phyloP scores from a whole-genome alignment of 2,113 vertebrate genomes.

The Oenanthe melanoleuca region DNA sequence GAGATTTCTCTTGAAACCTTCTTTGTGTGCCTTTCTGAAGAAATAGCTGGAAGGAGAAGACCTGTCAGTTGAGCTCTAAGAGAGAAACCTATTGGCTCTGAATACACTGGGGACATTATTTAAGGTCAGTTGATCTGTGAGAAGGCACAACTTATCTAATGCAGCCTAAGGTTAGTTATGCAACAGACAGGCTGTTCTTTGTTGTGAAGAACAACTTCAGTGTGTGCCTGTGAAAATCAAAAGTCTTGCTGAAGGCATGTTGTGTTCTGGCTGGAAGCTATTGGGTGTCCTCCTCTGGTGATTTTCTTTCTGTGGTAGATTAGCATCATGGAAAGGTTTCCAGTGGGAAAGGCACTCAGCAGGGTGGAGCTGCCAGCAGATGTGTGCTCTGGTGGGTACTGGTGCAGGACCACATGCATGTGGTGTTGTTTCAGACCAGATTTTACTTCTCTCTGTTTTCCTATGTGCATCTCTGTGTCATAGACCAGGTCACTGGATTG shows the following conservation, averaged over 20 bases:
- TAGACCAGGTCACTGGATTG: neutral
- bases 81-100: conserved; percentile 55
- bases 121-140: conserved; percentile 68
- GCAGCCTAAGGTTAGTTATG: conserved; percentile 65
- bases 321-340: neutral
- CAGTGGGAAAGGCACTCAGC: neutral
- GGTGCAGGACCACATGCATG: neutral
- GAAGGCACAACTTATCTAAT: conserved; percentile 59
- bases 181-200: conserved; percentile 52
- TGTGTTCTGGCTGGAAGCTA: conserved; percentile 45
- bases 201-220: conserved; percentile 50
- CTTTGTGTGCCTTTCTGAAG: conserved; percentile 38
- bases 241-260: conserved; percentile 36
- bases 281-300: conserved; percentile 26
- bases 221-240: conserved; percentile 53
- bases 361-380: neutral
- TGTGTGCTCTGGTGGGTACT: neutral
- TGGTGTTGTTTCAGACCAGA: neutral
- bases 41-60: conserved; percentile 66
- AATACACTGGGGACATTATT: conserved; percentile 66
- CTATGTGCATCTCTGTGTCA: neutral
- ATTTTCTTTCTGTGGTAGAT: neutral
- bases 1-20: conserved; percentile 45
- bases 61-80: conserved; percentile 48
- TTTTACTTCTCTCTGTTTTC: neutral